Evolutionary conservation across 2,113 vertebrate species (phyloP), one percentile per base, ranked within the genome.

Genomic region (Bungarus multicinctus): DNA sequence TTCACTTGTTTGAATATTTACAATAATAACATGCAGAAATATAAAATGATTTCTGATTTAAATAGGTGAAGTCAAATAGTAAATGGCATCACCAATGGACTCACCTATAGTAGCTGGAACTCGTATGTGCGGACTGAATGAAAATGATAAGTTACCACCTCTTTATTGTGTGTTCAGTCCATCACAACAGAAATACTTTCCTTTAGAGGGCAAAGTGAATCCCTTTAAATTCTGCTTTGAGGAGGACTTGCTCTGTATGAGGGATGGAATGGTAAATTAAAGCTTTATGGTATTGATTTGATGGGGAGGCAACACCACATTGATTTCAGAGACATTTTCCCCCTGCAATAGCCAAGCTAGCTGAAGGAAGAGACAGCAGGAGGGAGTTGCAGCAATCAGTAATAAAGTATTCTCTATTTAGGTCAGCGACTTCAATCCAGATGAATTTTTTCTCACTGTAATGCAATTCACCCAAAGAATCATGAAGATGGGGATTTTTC

Each of bases 221-320:
- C 88, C 81, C 55, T 93, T 90, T 90, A 93, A 87, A 93, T 64
- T 90, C 64, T 60, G 45, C 88, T 93, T 90, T 90, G 89, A 93
- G 89, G 54, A 58, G 92, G 27, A 45, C 69, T 92, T 18, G 8
- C 91, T 88, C 87, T 45, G 87, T 92, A 55, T 81, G 87, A 92
- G 74, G 91, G 91, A 92, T 93, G 88, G 74, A 90, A 60, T 90
- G 55, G 74, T 60, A 93, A 93, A 90, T 93, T 93, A 90, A 92
- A 93, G 92, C 60, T 90, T 45, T 60, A 54, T 85, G 34, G 45
- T 90, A 93, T 93, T 93, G 92, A 93, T 93, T 90, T 90, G 92
- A 87, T 90, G 92, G 92, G 74, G 74, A 90, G 74, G 88, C 74
- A 93, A 93, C 89, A 39, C 43, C 74, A 60, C 92, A 93, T 87